These are phyloP conservation scores for Jaculus jaculus DNA, from an alignment of 2,113 vertebrate genomes.

Conservation along the genomic window DNA sequence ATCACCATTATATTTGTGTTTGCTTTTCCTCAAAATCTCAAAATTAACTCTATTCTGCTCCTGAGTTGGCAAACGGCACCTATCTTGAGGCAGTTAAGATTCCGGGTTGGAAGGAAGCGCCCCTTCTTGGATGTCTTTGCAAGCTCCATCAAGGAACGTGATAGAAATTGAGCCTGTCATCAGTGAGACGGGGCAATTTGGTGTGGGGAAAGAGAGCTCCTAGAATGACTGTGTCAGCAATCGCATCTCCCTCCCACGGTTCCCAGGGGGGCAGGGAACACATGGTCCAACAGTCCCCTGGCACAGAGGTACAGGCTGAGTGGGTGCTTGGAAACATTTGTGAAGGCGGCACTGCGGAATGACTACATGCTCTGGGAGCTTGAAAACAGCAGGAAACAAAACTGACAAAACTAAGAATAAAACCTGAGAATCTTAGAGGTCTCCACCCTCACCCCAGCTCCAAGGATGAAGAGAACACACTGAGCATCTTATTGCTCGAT, in stretches of 20 bases:
- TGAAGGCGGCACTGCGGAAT: background rate
- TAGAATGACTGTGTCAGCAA: conserved; percentile 65
- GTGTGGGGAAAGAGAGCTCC: conserved; percentile 27
- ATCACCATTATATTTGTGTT: conserved; percentile 53
- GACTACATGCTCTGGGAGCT: background rate
- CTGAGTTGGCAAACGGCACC: background rate
- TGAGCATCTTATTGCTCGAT: background rate
- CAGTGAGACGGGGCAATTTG: conserved; percentile 74
- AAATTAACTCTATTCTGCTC: conserved; percentile 57
- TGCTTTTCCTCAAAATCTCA: conserved; percentile 69
- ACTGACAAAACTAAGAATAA: background rate
- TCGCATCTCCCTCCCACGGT: background rate
- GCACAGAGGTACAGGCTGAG: background rate
- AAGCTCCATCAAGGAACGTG: conserved; percentile 51
- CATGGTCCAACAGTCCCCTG: background rate
- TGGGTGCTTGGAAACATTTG: background rate
- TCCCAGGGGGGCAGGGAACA: background rate
- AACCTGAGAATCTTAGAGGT: too few species aligned
- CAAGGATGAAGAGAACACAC: background rate
- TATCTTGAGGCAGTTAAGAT: conserved; percentile 56
- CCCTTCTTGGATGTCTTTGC: conserved; percentile 38
- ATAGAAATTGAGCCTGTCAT: conserved; percentile 73
- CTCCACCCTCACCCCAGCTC: background rate
- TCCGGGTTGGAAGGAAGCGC: conserved; percentile 51
- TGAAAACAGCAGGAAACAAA: background rate